Percentiles rank a stretch among this genome's conserved stretches.
Conservation (phyloP, 2,888 invertebrate species). For the Pristionchus exspectatus region DNA sequence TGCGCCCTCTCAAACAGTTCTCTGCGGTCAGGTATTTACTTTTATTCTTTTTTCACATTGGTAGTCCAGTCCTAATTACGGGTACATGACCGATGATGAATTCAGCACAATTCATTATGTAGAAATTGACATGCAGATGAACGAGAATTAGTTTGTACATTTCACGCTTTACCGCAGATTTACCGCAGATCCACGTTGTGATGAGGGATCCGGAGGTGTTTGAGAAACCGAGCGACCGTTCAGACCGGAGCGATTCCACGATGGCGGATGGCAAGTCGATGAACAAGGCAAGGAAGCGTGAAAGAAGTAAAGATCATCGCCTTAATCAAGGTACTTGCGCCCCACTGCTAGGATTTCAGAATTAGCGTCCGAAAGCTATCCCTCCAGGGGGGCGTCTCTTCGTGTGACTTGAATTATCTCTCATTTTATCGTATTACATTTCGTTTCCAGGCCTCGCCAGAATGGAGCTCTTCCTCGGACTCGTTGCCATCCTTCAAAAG, state of each 20-base stretch:
- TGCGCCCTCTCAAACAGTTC: too few relatives aligned
- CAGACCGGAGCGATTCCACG: slow-evolving; percentile 65
- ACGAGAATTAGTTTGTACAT: too few relatives aligned
- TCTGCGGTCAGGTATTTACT: too few relatives aligned
- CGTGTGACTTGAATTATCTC: background rate
- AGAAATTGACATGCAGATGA: too few relatives aligned
- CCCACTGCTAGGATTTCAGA: too few relatives aligned
- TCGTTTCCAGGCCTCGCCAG: background rate
- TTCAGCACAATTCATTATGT: too few relatives aligned
- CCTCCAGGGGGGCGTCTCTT: background rate
- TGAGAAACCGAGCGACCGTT: slow-evolving; percentile 60
- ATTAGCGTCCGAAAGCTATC: too few relatives aligned
- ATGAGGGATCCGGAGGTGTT: slow-evolving; percentile 52
- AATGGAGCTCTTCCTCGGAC: slow-evolving; percentile 3
- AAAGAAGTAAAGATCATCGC: too few relatives aligned
- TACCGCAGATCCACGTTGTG: background rate
- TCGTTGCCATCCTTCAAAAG: background rate
- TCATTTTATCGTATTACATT: background rate
- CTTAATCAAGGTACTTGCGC: too few relatives aligned
- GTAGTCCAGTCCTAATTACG: too few relatives aligned
- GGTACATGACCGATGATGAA: too few relatives aligned
- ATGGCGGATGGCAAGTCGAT: slow-evolving; percentile 62
- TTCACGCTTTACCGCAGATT: slow-evolving; percentile 2
- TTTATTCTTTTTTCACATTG: too few relatives aligned
- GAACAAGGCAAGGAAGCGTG: slow-evolving; percentile 66